Base-by-base conservation (phyloP, 1,140 invertebrate genomes). In the Habropoda laboriosa region DNA sequence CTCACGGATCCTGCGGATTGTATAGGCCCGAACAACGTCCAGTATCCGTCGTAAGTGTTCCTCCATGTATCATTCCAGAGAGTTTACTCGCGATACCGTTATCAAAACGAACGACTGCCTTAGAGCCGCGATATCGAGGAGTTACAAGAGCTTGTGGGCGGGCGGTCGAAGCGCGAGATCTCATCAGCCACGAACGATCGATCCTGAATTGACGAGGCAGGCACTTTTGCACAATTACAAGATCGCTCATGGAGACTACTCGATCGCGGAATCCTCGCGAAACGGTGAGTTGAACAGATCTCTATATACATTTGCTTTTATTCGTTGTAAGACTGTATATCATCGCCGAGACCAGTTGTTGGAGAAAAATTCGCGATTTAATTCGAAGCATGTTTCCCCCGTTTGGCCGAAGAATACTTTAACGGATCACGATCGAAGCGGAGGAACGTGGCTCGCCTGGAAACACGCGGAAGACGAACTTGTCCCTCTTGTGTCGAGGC, bases 1-100 rank as follows among this genome's bases (percentile, higher is more conserved):
- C 92, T 98, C 27, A 94, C 94, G 70, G 96, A 97, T 89, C 94
- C 95, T 16, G 91, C 92, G 5, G 95, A 97, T 81, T 97, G 96
- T 87, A 87, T 96, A 53, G 97, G 97, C 32, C 97, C 97, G 1
- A 96, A 97, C 90, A 95, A 96, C 84, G 91, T 94, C 77, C 95
- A 96, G 57, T 98, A 98, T 94, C 97, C 97, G 40, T 95, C 95
- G 97, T 97, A 94, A 95, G 93, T 94, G 82, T 40, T 24, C 7
- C 24, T 35, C n/a, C n/a, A n/a, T n/a, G n/a, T n/a, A n/a, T n/a
- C n/a, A n/a, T n/a, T n/a, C n/a, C n/a, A n/a, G n/a, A n/a, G n/a
- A n/a, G n/a, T 49, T 51, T n/a, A 27, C 35, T 27, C n/a, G 51
- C 3, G 47, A 55, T 67, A 38, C 16, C 57, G 68, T 79, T 58